A percentile compares a stretch with the other conserved stretches of the same genome.
phyloP scores from a whole-genome alignment of 2,113 vertebrate species.

The Jaculus jaculus region DNA sequence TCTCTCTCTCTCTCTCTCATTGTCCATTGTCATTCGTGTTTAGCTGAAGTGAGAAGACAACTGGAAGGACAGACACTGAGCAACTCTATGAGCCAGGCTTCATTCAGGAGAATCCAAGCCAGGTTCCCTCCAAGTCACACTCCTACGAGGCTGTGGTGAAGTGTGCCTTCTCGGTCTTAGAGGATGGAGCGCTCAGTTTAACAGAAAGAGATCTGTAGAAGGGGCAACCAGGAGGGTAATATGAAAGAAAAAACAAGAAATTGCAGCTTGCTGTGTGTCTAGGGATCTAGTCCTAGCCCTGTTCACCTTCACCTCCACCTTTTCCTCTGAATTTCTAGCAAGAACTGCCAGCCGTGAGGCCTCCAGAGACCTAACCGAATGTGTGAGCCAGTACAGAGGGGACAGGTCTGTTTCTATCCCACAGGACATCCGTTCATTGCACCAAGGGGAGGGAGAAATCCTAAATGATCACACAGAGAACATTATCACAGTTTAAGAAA shows the following conservation, averaged over 20 bases:
- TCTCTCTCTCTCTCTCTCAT: background rate
- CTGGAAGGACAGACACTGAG: background rate
- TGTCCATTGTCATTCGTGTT: background rate
- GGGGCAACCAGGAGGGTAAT: background rate
- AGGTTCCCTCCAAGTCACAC: background rate
- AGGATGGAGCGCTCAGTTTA: background rate
- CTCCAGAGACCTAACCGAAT: conserved; percentile 4
- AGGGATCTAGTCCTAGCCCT: background rate
- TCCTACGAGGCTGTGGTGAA: background rate
- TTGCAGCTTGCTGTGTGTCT: background rate
- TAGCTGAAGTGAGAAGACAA: background rate
- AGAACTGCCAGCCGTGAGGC: background rate
- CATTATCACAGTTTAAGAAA: conserved; percentile 66
- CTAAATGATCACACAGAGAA: conserved; percentile 50
- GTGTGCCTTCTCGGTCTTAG: background rate
- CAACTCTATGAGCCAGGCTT: background rate
- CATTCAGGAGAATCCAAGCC: background rate
- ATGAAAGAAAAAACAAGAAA: background rate
- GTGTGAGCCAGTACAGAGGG: background rate
- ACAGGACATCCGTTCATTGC: conserved; percentile 33
- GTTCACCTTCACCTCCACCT: background rate
- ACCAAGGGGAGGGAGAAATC: conserved; percentile 39
- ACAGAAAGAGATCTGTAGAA: background rate
- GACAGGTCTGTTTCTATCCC: background rate
- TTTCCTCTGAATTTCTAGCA: conserved; percentile 2